phyloP scores from a whole-genome alignment of 2,113 vertebrate species.

The Cavia aperea region DNA sequence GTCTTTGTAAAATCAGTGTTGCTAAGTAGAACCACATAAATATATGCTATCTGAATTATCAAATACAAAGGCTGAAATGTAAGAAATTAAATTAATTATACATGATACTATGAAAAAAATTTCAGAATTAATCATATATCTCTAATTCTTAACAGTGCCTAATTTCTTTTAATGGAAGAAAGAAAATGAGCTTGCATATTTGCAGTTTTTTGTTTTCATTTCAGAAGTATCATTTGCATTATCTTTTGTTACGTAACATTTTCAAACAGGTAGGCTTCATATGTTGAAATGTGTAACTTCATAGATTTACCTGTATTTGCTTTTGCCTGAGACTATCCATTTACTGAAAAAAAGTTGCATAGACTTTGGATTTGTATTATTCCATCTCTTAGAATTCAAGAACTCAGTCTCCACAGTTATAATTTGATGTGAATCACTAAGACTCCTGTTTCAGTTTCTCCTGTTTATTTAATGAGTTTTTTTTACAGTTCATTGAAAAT shows the following conservation, averaged over 20 bases:
- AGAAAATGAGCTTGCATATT: not conserved
- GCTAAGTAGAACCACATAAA: not conserved
- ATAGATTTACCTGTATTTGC: not conserved
- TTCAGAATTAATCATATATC: not conserved
- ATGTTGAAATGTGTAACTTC: not conserved
- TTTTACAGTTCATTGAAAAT: conserved; percentile 18
- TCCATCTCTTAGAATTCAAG: not conserved
- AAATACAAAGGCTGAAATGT: not conserved
- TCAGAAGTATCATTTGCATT: not conserved
- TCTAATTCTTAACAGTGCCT: not conserved
- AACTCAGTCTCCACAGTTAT: not conserved
- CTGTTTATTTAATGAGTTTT: conserved; percentile 5
- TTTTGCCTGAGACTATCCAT: not conserved
- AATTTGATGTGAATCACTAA: conserved; percentile 1
- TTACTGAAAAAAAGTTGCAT: not conserved
- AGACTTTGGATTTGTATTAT: not conserved
- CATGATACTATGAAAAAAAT: not conserved
- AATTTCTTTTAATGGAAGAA: conserved; percentile 9
- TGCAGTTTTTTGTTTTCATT: conserved; percentile 1
- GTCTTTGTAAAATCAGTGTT: not conserved
- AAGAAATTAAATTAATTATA: not conserved
- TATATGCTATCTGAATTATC: not conserved
- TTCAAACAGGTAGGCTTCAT: not conserved
- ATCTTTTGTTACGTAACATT: not conserved
- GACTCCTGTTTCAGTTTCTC: not conserved